These are phyloP conservation scores for Melospiza georgiana DNA, from an alignment of 2,113 vertebrate species.

Conservation along the genomic window DNA sequence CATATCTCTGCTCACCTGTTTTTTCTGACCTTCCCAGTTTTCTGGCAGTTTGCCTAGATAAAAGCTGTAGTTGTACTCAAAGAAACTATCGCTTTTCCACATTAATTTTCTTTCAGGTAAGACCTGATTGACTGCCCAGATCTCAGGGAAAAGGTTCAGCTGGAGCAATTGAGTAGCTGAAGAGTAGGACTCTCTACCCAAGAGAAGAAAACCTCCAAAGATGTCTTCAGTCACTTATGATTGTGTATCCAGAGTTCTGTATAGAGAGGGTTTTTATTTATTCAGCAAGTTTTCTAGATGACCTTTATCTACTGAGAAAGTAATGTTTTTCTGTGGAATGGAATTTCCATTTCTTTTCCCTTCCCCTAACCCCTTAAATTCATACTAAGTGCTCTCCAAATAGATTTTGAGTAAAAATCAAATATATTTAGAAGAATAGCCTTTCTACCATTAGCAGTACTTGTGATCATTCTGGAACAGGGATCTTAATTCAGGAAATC, in stretches of 20 bases:
- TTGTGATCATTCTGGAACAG: neutral
- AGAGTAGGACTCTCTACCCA: neutral
- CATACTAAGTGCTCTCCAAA: neutral
- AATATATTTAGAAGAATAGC: neutral
- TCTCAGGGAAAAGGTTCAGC: neutral
- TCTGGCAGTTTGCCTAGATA: neutral
- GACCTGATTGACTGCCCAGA: neutral
- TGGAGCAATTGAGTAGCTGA: neutral
- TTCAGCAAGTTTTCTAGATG: neutral
- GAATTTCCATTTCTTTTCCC: neutral
- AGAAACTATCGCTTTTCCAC: neutral
- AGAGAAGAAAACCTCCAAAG: neutral
- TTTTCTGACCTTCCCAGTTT: neutral
- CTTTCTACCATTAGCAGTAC: neutral
- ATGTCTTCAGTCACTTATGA: neutral
- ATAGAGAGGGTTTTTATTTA: neutral
- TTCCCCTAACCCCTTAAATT: rapidly evolving
- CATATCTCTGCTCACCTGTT: neutral
- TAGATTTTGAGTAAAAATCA: neutral
- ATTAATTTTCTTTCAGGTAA: neutral
- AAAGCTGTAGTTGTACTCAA: neutral
- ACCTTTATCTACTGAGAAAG: neutral
- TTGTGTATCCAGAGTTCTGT: neutral
- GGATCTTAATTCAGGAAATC: neutral
- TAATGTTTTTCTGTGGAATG: rapidly evolving